Conservation (phyloP, 2,888 invertebrate species). For the Antitype chi region DNA sequence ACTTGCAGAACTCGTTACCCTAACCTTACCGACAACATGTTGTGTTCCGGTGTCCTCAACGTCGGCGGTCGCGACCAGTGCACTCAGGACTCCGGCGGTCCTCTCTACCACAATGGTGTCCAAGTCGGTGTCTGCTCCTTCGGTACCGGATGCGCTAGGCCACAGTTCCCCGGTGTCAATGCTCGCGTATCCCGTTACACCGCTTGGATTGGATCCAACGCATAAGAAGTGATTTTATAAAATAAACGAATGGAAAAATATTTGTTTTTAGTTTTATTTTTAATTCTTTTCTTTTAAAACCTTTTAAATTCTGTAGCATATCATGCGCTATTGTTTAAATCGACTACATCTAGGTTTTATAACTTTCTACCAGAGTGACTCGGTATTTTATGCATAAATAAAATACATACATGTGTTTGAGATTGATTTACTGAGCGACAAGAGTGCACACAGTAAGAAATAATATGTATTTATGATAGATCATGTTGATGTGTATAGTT, state of each 20-base stretch:
- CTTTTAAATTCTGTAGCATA: not conserved
- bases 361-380: not conserved
- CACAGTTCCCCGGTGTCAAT: slow-evolving; percentile 70
- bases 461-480: too few species aligned
- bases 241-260: too few species aligned
- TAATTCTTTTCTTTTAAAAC: too few species aligned
- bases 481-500: too few species aligned
- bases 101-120: slow-evolving; percentile 74
- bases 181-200: slow-evolving; percentile 40
- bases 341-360: not conserved
- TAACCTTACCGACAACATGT: slow-evolving; percentile 69
- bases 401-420: too few species aligned
- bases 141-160: slow-evolving; percentile 71
- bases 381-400: not conserved
- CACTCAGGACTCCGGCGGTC: slow-evolving; percentile 76
- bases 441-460: not conserved
- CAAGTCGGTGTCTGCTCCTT: slow-evolving; percentile 78
- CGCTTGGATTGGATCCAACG: slow-evolving; percentile 42
- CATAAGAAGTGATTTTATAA: too few species aligned
- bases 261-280: not conserved
- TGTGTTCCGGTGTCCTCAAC: slow-evolving; percentile 69
- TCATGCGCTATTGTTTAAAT: not conserved
- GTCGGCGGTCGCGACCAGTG: slow-evolving; percentile 83
- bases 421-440: too few species aligned
- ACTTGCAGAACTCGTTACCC: slow-evolving; percentile 69